phyloP scores from a whole-genome alignment of 2,797 vertebrate genomes.

The Mastacembelus armatus region DNA sequence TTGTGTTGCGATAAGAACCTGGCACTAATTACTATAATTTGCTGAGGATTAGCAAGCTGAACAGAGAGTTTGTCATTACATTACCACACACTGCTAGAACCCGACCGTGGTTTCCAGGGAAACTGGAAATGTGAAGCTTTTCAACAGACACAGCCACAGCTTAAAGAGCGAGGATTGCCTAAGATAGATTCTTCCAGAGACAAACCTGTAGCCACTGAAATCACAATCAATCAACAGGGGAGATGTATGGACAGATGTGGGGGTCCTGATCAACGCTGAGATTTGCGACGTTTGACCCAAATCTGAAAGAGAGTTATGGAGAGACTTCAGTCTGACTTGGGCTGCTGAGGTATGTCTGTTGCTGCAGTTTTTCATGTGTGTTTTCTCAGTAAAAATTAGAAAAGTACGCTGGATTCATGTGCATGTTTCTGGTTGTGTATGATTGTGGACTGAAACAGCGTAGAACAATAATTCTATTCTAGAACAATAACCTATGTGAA shows the following conservation, averaged over 20 bases:
- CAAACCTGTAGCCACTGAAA: conserved; percentile 78
- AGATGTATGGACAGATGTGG: conserved; percentile 52
- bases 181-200: conserved; percentile 86
- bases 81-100: conserved; percentile 84
- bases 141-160: conserved; percentile 81
- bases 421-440: conserved; percentile 28
- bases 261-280: conserved; percentile 35
- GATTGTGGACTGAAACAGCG: conserved; percentile 19
- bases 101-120: conserved; percentile 87
- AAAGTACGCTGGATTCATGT: conserved; percentile 26
- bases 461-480: not conserved
- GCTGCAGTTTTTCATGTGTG: conserved; percentile 27
- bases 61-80: conserved; percentile 80
- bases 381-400: conserved; percentile 21
- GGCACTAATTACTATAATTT: conserved; percentile 81
- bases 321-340: conserved; percentile 61
- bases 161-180: conserved; percentile 83
- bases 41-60: conserved; percentile 77
- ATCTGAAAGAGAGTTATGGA: conserved; percentile 60
- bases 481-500: too few species aligned
- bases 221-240: conserved; percentile 67
- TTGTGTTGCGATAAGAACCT: conserved; percentile 71
- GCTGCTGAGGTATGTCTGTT: conserved; percentile 79
- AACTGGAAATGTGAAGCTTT: conserved; percentile 88
- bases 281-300: conserved; percentile 60